Evolutionary conservation across 2,797 vertebrate genomes (phyloP), one percentile per base, ranked within the genome.

Genomic region (Brotula barbata): DNA sequence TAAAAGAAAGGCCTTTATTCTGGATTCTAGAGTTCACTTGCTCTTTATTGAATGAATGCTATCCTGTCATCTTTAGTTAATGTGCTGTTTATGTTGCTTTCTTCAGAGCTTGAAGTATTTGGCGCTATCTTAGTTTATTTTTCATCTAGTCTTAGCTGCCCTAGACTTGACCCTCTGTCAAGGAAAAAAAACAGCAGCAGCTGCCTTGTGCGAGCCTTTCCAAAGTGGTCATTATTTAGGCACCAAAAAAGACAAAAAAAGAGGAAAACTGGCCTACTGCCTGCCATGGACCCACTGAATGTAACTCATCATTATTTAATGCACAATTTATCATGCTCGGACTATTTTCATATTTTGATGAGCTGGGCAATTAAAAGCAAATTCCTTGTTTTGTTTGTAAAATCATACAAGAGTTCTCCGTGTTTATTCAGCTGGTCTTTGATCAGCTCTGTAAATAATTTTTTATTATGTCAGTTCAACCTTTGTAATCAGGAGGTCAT

Each of bases 171-270:
- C 83, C 71, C 36, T 48, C 13, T 6, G 31, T 19, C 6, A 58
- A 39, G 41, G 33, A 37, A 45, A 52, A 23, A 40, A 52, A 64
- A 81, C 37, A 68, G 70, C 74, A 73, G 75, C 88, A 79, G 84
- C 83, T 87, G 85, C 59, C 42, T 82, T 73, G 50, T 80, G 78
- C 84, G 86, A 90, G 88, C 81, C 70, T 86, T 88, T 80, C 80
- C 58, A 80, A 78, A 75, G 69, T 63, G 60, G 53, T 73, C 56
- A 69, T 68, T 71, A 68, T 75, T 63, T 19, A 56, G 63, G 72
- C 42, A 14, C 41, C 31, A 45, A 42, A 64, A 58, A 73, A 50
- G 54, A 48, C 33, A 47, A 50, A 42, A 50, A 36, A 14, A 10
- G 13, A 36, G 13, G 13, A 36, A 15, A 39, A 39, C 34, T 28